Percentiles rank a stretch among this genome's conserved stretches.
Evolutionary conservation across 53 echinoderm and acorn worm species (phyloP).

Genomic region (Luidia sarsii): DNA sequence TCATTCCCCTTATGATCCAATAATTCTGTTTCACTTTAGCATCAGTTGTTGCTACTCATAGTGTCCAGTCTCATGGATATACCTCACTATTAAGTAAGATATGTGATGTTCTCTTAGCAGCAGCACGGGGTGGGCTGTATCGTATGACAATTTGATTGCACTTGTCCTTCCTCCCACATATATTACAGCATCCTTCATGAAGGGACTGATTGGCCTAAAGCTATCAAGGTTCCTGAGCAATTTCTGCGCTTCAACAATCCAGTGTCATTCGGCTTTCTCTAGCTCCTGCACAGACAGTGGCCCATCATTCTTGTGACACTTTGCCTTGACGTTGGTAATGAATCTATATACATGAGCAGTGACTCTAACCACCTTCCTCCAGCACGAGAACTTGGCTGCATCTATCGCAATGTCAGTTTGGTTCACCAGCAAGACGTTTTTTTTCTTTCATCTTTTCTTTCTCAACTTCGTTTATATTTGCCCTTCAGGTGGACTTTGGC

Average conservation of each 20-base stretch:
- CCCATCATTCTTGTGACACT: neutral
- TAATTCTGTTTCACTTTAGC: conserved; percentile 30
- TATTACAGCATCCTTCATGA: conserved; percentile 3
- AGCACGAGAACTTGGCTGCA: neutral
- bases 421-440: conserved; percentile 3
- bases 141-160: neutral
- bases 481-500: conserved; percentile 25
- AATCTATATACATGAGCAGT: conserved; percentile 13
- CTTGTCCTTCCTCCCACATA: conserved; percentile 13
- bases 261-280: conserved; percentile 13
- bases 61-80: conserved; percentile 54
- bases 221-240: neutral
- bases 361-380: conserved; percentile 11
- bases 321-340: neutral
- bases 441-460: conserved; percentile 15
- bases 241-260: conserved; percentile 27
- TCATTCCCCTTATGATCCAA: conserved; percentile 26
- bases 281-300: conserved; percentile 1
- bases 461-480: conserved; percentile 10
- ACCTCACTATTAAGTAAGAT: conserved; percentile 26
- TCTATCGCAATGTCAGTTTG: conserved; percentile 3
- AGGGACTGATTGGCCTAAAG: conserved; percentile 27
- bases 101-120: conserved; percentile 50
- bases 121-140: neutral
- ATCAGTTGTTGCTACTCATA: conserved; percentile 54